Conservation (phyloP, 2,888 invertebrate species). For the Mimachlamys varia region DNA sequence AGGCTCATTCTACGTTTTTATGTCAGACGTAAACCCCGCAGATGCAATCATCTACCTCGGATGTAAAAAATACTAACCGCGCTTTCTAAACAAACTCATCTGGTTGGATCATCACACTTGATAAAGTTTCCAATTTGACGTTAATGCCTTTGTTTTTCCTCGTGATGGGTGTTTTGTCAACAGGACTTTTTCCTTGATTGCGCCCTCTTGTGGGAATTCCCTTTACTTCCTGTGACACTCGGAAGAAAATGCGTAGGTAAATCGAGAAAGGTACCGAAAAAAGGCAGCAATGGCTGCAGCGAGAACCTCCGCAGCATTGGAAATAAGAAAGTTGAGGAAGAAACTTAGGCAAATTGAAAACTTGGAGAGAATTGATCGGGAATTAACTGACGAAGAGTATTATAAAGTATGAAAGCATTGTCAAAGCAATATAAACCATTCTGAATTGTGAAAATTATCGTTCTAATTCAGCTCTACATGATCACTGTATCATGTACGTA, state of each 20-base stretch:
- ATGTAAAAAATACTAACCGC: constrained; percentile 33
- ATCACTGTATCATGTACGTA: too few species aligned
- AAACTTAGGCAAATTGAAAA: constrained; percentile 76
- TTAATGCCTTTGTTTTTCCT: constrained; percentile 37
- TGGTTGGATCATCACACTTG: constrained; percentile 38
- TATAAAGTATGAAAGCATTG: constrained; percentile 62
- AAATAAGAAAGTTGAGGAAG: constrained; percentile 73
- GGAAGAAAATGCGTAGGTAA: neutral
- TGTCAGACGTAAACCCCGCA: neutral
- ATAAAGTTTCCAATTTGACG: constrained; percentile 34
- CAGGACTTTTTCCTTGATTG: neutral
- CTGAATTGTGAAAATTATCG: neutral
- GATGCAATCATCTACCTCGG: neutral
- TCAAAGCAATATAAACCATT: neutral
- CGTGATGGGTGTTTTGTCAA: constrained; percentile 41
- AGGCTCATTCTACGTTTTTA: neutral
- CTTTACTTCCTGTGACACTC: constrained; percentile 5
- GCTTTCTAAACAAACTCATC: constrained; percentile 43
- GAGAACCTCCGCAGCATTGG: constrained; percentile 52
- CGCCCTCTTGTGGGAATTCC: constrained; percentile 43
- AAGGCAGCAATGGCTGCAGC: constrained; percentile 46
- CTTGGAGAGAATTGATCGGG: constrained; percentile 69
- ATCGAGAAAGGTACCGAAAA: neutral
- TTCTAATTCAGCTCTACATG: too few species aligned
- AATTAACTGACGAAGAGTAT: constrained; percentile 70